Evolutionary conservation across 1,140 invertebrate genomes (phyloP).

Genomic region (Patella vulgata): DNA sequence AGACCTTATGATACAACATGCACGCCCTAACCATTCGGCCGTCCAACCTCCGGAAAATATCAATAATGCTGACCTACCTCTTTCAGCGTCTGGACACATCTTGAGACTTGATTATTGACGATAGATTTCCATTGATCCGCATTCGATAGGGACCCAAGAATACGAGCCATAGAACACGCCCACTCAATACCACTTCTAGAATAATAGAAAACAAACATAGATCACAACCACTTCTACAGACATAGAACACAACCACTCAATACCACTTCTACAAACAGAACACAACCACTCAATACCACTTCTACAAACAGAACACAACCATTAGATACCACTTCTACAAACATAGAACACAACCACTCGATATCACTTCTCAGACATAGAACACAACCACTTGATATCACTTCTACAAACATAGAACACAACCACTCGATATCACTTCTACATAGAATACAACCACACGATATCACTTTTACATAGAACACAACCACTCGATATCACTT

Average conservation of each 20-base stretch:
- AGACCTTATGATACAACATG: no score
- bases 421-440: no score
- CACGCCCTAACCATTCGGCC: no score
- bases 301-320: slow-evolving; percentile 29
- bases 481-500: no score
- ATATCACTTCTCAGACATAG: slow-evolving; percentile 44
- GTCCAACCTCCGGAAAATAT: no score
- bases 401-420: not conserved
- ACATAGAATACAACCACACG: no score
- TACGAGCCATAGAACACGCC: slow-evolving; percentile 58
- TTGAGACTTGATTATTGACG: slow-evolving; percentile 51
- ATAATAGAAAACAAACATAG: slow-evolving; percentile 4
- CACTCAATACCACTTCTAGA: slow-evolving; percentile 58
- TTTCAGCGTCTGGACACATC: slow-evolving; percentile 45
- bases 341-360: slow-evolving; percentile 61
- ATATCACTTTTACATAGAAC: no score
- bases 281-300: slow-evolving; percentile 59
- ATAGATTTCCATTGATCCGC: slow-evolving; percentile 50
- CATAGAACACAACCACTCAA: slow-evolving; percentile 62
- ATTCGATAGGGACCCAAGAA: slow-evolving; percentile 54
- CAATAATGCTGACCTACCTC: slow-evolving; percentile 26
- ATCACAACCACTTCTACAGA: slow-evolving; percentile 16
- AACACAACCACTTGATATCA: not conserved
- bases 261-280: slow-evolving; percentile 42
- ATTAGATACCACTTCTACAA: slow-evolving; percentile 12